Conservation (phyloP, 2,113 vertebrate genomes). For the Aplodontia rufa region DNA sequence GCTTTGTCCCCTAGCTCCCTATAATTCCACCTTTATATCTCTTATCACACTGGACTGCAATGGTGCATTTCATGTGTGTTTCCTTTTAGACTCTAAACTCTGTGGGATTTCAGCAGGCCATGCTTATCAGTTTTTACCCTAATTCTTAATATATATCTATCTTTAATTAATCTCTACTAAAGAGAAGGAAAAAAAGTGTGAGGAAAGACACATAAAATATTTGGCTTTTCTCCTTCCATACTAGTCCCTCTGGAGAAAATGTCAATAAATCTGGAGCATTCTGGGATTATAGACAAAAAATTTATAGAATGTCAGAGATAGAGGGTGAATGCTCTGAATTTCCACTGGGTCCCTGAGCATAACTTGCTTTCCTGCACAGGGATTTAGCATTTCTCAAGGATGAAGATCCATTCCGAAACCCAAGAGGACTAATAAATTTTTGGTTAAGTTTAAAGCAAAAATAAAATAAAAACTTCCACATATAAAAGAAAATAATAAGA, state of each 20-base stretch:
- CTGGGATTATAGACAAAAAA: neutral
- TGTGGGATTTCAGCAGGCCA: neutral
- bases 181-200: neutral
- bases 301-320: neutral
- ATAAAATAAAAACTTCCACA: neutral
- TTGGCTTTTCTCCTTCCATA: neutral
- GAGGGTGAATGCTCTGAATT: neutral
- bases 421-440: neutral
- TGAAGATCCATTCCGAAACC: neutral
- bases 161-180: neutral
- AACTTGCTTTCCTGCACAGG: neutral
- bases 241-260: neutral
- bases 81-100: neutral
- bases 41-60: neutral
- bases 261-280: neutral
- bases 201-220: neutral
- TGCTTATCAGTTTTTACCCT: neutral
- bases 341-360: neutral
- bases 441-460: neutral
- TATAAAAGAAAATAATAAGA: constrained; percentile 21
- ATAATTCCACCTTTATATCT: neutral
- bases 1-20: neutral
- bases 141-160: neutral
- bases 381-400: neutral
- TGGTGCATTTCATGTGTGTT: neutral